Evolutionary conservation across 2,113 vertebrate species (phyloP), one percentile per base, ranked within the genome.

Genomic region (Microcebus lehilahytsara): DNA sequence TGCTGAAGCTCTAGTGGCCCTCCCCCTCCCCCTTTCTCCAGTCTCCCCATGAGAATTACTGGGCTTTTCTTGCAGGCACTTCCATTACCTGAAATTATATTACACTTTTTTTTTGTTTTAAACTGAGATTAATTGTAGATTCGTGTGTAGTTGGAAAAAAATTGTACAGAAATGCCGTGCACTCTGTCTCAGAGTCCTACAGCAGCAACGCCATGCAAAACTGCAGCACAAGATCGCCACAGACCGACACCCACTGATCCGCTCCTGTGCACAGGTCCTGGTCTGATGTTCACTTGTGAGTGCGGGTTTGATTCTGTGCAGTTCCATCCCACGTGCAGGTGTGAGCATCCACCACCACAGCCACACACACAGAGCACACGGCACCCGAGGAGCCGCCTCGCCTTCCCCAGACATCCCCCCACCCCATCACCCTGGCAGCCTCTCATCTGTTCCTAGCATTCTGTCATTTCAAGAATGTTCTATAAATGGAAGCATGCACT

Each of bases 91-190:
- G 37, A 60, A 20, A 75, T 27, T 1, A 5, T 2, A 23, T 17
- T 32, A 0, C 60, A 6, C 9, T 2, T 14, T 60, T 14, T 14
- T 27, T 87, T 58, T 32, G 49, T 20, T 79, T 79, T 80, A 60
- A 78, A 66, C 32, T 51, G 40, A 66, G 42, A 46, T 30, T 34
- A 25, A 32, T 13, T 42, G 19, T 3, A 85, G 51, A 77, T 22
- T 34, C n/a, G 30, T 1, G 2, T 22, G 20, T 40, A 34, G 23
- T 40, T 56, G 53, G 34, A 46, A 56, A 58, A 58, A 42, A 64
- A n/a, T 1, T 6, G 27, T 0, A 37, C 8, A 13, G 12, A 17
- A 1, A 32, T 2, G 0, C 11, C 13, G 0, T 0, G 17, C 22
- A 16, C 10, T 9, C 22, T 30, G 9, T 11, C 30, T 40, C 34